A percentile compares a stretch with the other conserved stretches of the same genome.
These are phyloP conservation scores for Drosophila rellima DNA, from an alignment of 2,888 invertebrate genomes.

Conservation along the genomic window DNA sequence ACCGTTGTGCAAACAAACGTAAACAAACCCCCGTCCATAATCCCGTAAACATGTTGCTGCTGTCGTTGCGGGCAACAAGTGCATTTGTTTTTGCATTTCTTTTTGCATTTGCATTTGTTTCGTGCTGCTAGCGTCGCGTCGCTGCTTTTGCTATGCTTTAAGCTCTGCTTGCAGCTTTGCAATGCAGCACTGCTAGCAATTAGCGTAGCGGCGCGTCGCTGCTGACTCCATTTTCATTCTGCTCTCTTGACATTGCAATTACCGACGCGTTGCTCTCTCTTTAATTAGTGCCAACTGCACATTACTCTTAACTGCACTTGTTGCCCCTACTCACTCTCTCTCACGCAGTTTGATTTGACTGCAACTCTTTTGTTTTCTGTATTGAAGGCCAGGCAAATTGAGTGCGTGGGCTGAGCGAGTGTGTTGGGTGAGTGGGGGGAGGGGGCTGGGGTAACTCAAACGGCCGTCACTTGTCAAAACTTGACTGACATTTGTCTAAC, in stretches of 20 bases:
- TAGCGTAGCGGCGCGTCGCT: background rate
- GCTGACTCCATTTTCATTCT: background rate
- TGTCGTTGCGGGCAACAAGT: slow-evolving; percentile 47
- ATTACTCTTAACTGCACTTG: background rate
- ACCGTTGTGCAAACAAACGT: slow-evolving; percentile 29
- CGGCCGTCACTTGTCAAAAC: slow-evolving; percentile 51
- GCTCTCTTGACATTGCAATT: slow-evolving; percentile 7
- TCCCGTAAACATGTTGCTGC: slow-evolving; percentile 33
- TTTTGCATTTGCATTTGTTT: slow-evolving; percentile 2
- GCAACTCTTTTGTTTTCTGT: slow-evolving; percentile 4
- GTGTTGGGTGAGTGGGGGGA: no score
- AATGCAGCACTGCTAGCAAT: background rate
- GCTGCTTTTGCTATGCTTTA: background rate
- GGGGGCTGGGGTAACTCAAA: background rate
- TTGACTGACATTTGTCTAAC: slow-evolving; percentile 67
- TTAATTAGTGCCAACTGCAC: slow-evolving; percentile 4
- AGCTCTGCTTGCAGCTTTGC: slow-evolving; percentile 2
- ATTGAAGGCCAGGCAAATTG: background rate
- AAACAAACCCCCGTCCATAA: slow-evolving; percentile 45
- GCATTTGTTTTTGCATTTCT: slow-evolving; percentile 35
- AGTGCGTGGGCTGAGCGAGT: background rate
- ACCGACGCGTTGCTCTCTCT: background rate
- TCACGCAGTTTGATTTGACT: background rate
- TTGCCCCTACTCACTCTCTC: background rate
- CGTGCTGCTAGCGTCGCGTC: slow-evolving; percentile 1